phyloP scores from a whole-genome alignment of 2,113 vertebrate genomes.

The Burhinus oedicnemus region DNA sequence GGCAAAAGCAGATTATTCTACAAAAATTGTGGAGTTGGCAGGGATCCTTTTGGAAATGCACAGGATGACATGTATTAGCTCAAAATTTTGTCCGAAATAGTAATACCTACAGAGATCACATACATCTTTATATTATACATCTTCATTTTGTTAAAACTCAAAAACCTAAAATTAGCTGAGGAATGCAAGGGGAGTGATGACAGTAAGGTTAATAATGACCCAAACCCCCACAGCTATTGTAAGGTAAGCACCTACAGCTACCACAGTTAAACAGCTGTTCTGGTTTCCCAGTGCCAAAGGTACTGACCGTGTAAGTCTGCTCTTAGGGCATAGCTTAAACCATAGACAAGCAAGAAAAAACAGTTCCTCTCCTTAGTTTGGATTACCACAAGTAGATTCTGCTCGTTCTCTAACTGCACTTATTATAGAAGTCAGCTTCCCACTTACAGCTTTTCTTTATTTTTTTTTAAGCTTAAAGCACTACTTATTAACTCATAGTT shows the following conservation, averaged over 20 bases:
- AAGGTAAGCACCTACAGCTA: not conserved
- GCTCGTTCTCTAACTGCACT: not conserved
- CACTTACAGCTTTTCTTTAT: not conserved
- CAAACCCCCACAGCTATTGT: not conserved
- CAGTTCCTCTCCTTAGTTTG: not conserved
- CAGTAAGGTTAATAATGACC: not conserved
- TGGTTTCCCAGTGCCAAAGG: not conserved
- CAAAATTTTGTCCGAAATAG: not conserved
- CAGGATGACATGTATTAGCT: accelerated
- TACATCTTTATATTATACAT: not conserved
- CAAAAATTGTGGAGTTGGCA: not conserved
- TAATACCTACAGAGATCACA: not conserved
- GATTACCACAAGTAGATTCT: not conserved
- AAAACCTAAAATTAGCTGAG: not conserved
- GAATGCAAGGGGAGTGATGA: not conserved
- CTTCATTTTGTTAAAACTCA: not conserved
- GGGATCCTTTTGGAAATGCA: not conserved
- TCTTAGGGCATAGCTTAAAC: not conserved
- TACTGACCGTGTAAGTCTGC: not conserved
- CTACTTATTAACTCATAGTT: not conserved
- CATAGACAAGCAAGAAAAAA: not conserved
- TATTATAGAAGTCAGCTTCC: not conserved
- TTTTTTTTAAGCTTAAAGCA: not conserved
- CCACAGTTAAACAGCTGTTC: not conserved
- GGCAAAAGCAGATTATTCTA: not conserved